phyloP scores from a whole-genome alignment of 2,113 vertebrate genomes.

The Aleadryas rufinucha region DNA sequence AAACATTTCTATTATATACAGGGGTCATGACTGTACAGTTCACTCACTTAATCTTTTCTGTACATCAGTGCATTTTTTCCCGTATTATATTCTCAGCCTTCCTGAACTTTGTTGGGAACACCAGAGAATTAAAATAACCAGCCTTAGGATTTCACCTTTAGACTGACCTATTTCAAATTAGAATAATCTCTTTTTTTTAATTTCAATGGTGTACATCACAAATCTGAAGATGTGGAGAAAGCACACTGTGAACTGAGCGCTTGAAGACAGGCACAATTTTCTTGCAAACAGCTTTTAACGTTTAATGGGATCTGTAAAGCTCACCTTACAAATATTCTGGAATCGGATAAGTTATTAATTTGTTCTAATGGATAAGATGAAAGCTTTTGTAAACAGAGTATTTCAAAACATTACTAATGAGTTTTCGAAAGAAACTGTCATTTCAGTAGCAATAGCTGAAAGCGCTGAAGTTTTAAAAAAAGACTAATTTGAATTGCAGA shows the following conservation, averaged over 20 bases:
- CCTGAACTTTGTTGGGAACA: conserved; percentile 6
- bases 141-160: neutral
- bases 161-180: neutral
- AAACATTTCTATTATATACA: conserved; percentile 15
- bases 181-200: neutral
- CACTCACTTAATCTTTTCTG: conserved; percentile 33
- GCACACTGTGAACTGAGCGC: neutral
- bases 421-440: neutral
- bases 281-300: neutral
- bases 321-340: neutral
- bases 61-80: neutral
- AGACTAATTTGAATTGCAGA: neutral
- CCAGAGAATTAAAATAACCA: neutral
- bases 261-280: neutral
- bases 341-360: conserved; percentile 7
- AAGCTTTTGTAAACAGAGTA: conserved; percentile 13
- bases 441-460: neutral
- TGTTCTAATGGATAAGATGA: neutral
- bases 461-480: neutral
- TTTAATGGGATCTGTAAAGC: neutral
- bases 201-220: neutral
- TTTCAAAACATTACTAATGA: neutral
- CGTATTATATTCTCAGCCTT: neutral
- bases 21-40: neutral
- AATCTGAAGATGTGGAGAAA: neutral